phyloP scores from a whole-genome alignment of 2,888 invertebrate species.

The Achlya flavicornis region DNA sequence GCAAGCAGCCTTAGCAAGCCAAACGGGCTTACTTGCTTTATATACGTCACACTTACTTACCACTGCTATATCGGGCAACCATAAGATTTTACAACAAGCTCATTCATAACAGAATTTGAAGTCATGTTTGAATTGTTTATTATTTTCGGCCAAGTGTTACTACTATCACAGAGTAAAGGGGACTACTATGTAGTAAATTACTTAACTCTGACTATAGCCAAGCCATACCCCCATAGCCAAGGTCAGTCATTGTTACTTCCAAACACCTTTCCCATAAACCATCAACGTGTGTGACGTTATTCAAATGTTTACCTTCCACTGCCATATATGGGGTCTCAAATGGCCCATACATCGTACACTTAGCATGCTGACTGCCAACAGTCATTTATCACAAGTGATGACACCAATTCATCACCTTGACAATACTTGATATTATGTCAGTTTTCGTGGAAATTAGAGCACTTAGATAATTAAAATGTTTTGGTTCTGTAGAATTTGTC shows the following conservation, averaged over 20 bases:
- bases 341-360: slow-evolving; percentile 24
- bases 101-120: too few species aligned
- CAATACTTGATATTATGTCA: slow-evolving; percentile 13
- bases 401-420: slow-evolving; percentile 17
- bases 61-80: too few species aligned
- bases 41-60: too few species aligned
- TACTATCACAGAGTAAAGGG: too few species aligned
- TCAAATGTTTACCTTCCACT: slow-evolving; percentile 36
- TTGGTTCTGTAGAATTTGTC: too few species aligned
- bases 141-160: too few species aligned
- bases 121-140: too few species aligned
- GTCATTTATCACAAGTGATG: slow-evolving; percentile 16
- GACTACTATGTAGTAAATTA: too few species aligned
- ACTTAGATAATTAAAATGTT: background rate
- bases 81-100: too few species aligned
- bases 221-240: background rate
- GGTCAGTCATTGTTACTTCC: background rate
- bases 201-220: too few species aligned
- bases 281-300: slow-evolving; percentile 18
- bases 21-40: too few species aligned
- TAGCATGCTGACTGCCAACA: slow-evolving; percentile 16
- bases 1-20: too few species aligned
- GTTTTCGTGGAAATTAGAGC: background rate
- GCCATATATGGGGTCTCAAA: slow-evolving; percentile 40
- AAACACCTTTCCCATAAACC: slow-evolving; percentile 19